phyloP scores from a whole-genome alignment of 2,113 vertebrate species.

The Chloropsis hardwickii region DNA sequence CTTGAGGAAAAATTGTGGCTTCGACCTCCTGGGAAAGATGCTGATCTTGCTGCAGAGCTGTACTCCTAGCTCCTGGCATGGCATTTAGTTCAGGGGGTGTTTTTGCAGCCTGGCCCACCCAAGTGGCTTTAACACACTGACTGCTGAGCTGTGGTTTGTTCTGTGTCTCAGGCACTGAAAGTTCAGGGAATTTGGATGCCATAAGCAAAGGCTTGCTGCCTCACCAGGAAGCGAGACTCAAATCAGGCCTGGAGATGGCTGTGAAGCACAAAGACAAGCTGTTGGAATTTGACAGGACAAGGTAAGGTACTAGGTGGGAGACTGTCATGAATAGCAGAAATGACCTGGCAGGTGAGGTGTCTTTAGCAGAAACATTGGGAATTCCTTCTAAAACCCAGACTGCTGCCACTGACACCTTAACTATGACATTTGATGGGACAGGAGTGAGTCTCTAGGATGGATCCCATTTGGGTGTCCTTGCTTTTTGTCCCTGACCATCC shows the following conservation, averaged over 20 bases:
- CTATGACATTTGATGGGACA: accelerated
- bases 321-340: background rate
- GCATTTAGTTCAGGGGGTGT: background rate
- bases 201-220: conserved; percentile 80
- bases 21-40: background rate
- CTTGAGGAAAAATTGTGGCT: background rate
- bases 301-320: conserved; percentile 69
- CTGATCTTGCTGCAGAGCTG: background rate
- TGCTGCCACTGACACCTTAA: background rate
- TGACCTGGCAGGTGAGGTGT: background rate
- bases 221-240: conserved; percentile 81
- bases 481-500: background rate
- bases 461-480: background rate
- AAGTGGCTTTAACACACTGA: background rate
- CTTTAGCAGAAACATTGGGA: background rate
- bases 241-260: conserved; percentile 88
- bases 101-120: background rate
- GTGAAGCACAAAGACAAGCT: conserved; percentile 94
- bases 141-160: background rate
- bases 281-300: conserved; percentile 91
- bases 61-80: background rate
- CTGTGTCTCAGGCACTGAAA: conserved; percentile 69
- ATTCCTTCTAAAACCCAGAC: background rate
- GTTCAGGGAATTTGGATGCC: conserved; percentile 59
- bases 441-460: background rate